Percentiles rank a stretch among this genome's conserved stretches.
phyloP scores from a whole-genome alignment of 2,888 invertebrate species.

The Lasioglossum villosulum region DNA sequence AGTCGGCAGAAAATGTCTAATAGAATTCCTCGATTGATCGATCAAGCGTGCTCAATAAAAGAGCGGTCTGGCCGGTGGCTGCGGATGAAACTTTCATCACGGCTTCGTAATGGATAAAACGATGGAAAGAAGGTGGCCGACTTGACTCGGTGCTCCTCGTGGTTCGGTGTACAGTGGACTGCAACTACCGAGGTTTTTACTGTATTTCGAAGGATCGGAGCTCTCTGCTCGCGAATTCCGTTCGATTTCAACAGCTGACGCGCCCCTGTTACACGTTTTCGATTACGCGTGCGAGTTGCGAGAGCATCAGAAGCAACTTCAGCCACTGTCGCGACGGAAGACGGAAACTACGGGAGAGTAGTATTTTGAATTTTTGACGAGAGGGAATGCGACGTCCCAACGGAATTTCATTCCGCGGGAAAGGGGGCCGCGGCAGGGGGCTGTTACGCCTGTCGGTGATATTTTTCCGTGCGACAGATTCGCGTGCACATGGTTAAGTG shows the following conservation, averaged over 20 bases:
- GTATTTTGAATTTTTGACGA: constrained; percentile 58
- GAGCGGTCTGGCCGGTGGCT: constrained; percentile 35
- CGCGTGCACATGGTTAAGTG: constrained; percentile 59
- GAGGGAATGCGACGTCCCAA: constrained; percentile 34
- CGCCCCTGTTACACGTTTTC: neutral
- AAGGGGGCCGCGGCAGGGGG: neutral
- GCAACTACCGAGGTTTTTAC: neutral
- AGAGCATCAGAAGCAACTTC: neutral
- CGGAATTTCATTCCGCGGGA: constrained; percentile 48
- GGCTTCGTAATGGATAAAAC: constrained; percentile 40
- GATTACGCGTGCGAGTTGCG: neutral
- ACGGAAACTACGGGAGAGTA: neutral
- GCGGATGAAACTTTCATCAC: constrained; percentile 57
- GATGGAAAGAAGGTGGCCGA: constrained; percentile 22
- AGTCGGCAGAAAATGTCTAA: constrained; percentile 26
- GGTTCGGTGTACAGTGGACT: constrained; percentile 2
- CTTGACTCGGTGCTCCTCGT: constrained; percentile 28
- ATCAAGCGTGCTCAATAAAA: constrained; percentile 73
- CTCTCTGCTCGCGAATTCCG: neutral
- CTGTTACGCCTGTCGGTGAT: constrained; percentile 44
- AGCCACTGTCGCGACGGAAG: neutral
- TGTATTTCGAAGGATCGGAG: neutral
- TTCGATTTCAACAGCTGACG: neutral
- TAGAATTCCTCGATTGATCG: constrained; percentile 60
- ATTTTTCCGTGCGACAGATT: constrained; percentile 58